Percentiles rank a stretch among this genome's conserved stretches.
phyloP scores from a whole-genome alignment of 1,140 invertebrate genomes.

The Scaptomyza hsui region DNA sequence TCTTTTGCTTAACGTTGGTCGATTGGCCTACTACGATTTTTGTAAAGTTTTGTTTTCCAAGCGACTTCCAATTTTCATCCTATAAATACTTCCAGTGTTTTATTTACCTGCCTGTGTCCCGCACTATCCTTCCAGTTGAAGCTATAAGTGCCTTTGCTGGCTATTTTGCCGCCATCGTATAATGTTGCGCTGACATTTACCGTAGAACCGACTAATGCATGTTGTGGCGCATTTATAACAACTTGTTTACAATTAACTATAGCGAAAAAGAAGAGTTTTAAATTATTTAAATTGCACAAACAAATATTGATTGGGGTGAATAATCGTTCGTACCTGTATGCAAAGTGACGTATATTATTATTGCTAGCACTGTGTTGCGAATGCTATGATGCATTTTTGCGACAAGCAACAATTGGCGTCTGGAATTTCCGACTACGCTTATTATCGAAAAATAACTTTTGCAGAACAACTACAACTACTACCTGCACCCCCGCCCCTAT shows the following conservation, averaged over 20 bases:
- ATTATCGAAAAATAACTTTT: constrained; percentile 50
- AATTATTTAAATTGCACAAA: constrained; percentile 1
- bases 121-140: constrained; percentile 62
- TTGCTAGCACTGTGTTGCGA: constrained; percentile 12
- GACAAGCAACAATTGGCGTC: constrained; percentile 27
- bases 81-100: not conserved
- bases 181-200: constrained; percentile 66
- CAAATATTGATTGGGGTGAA: constrained; percentile 36
- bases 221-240: constrained; percentile 53
- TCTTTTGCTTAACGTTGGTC: not conserved
- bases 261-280: not conserved
- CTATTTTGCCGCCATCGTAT: constrained; percentile 57
- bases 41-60: not conserved
- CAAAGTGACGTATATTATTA: constrained; percentile 39
- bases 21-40: too few species aligned
- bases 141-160: constrained; percentile 42
- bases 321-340: constrained; percentile 51
- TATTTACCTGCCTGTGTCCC: constrained; percentile 54
- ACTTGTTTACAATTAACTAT: constrained; percentile 60
- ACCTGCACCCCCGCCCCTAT: constrained; percentile 29
- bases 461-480: not conserved
- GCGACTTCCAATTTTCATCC: too few species aligned
- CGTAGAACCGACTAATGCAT: constrained; percentile 57
- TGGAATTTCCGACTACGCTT: constrained; percentile 50
- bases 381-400: constrained; percentile 46